Conservation (phyloP, 1,140 invertebrate species). For the Colletes gigas region DNA sequence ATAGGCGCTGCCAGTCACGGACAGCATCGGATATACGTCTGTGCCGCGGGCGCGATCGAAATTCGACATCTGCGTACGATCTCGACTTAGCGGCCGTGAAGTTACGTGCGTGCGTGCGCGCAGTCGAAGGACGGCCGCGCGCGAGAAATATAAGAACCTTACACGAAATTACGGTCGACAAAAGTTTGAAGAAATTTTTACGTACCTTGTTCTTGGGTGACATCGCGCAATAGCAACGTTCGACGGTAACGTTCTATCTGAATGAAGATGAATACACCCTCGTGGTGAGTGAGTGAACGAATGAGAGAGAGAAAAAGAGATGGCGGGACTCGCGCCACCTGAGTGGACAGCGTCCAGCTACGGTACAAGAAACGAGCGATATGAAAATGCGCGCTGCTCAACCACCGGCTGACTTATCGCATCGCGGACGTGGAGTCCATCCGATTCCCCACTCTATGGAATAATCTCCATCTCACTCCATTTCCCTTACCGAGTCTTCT, state of each 20-base stretch:
- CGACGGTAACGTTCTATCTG: constrained; percentile 2
- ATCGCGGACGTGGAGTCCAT: constrained; percentile 53
- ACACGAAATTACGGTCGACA: too few species aligned
- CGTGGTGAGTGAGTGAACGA: constrained; percentile 28
- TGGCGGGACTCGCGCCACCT: constrained; percentile 45
- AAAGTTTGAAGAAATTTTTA: neutral
- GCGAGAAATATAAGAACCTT: too few species aligned
- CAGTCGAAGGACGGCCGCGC: too few species aligned
- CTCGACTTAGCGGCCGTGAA: neutral
- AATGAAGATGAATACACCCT: constrained; percentile 52
- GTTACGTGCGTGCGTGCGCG: neutral
- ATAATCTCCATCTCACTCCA: constrained; percentile 52
- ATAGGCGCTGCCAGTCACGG: neutral
- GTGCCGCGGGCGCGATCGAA: neutral
- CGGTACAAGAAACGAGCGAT: constrained; percentile 52
- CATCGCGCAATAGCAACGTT: constrained; percentile 45
- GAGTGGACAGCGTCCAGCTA: constrained; percentile 60
- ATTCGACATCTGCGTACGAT: neutral
- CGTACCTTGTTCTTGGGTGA: constrained; percentile 71
- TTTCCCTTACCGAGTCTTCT: constrained; percentile 40
- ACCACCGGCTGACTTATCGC: constrained; percentile 66
- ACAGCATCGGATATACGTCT: neutral
- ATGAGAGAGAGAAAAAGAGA: constrained; percentile 16
- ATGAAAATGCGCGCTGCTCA: constrained; percentile 66
- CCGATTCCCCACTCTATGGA: constrained; percentile 61